Evolutionary conservation across 2,888 invertebrate species (phyloP), one percentile per base, ranked within the genome.

Genomic region (Agonopterix alstromeriana): DNA sequence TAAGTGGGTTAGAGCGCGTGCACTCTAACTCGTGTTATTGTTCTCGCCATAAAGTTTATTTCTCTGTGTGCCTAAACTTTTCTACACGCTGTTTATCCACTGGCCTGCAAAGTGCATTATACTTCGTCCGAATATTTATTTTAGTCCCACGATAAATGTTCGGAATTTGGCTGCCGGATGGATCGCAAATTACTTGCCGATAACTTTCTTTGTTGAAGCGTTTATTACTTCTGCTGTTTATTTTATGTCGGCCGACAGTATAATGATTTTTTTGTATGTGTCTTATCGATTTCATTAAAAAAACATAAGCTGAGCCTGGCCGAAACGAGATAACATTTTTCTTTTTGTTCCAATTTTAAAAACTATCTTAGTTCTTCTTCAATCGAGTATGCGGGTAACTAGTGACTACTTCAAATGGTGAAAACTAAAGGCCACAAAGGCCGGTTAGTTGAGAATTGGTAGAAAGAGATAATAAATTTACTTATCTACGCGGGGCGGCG

Each of bases 51-150:
- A 7, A 27, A 5, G 27, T 27, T 27, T 1, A 27, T 27, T 27
- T 27, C 27, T 7, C 5, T 17, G 5, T 27, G 27, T 27, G n/a
- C n/a, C n/a, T n/a, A 2, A 27, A 27, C 27, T 27, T 27, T 27
- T 27, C 27, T 27, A 27, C 27, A 27, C 27, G 27, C 27, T 27
- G 10, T n/a, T 27, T 17, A 8, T 43, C 9, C n/a, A 36, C 27
- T 55, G 60, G 58, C 60, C 55, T 54, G 66, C 67, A 72, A 78
- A 82, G 79, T 82, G 77, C 82, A 77, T 82, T 78, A 27, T 27
- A 75, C 70, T 80, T 70, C 74, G 69, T 69, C 66, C 71, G 67
- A 79, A 75, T 76, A 72, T 60, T 72, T 69, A 82, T 82, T 78
- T 72, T 71, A 70, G 62, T 69, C 67, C 50, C 60, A 59, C 68